Evolutionary conservation across 2,797 vertebrate genomes (phyloP).

Genomic region (Pantherophis alleghaniensis): DNA sequence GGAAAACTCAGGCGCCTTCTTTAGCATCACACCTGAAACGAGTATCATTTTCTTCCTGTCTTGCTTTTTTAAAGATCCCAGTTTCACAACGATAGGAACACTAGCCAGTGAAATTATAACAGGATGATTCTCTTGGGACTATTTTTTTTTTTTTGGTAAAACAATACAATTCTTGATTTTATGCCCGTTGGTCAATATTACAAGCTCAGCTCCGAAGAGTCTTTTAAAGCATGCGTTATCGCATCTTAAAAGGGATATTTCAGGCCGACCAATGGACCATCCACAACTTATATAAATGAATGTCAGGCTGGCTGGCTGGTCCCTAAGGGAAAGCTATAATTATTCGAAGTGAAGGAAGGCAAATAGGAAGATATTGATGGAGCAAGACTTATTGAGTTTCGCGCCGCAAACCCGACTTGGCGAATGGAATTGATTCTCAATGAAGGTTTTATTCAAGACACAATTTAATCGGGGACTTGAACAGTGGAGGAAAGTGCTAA

Average conservation of each 20-base stretch:
- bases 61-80: neutral
- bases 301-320: neutral
- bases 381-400: conserved; percentile 35
- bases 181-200: neutral
- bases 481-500: neutral
- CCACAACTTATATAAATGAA: neutral
- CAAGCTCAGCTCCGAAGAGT: neutral
- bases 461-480: conserved; percentile 33
- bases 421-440: conserved; percentile 11
- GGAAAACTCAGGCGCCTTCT: neutral
- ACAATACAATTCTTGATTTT: neutral
- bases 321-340: conserved; percentile 24
- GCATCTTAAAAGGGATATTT: neutral
- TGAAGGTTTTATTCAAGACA: conserved; percentile 31
- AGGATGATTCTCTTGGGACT: neutral
- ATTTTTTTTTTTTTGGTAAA: neutral
- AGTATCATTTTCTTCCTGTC: neutral
- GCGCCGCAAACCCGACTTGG: conserved; percentile 30
- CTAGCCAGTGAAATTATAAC: neutral
- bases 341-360: conserved; percentile 39
- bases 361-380: conserved; percentile 37
- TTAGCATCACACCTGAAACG: neutral
- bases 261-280: neutral
- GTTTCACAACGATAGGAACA: neutral
- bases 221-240: neutral